These are phyloP conservation scores for Cryptus armator DNA, from an alignment of 2,888 invertebrate species.

Conservation along the genomic window DNA sequence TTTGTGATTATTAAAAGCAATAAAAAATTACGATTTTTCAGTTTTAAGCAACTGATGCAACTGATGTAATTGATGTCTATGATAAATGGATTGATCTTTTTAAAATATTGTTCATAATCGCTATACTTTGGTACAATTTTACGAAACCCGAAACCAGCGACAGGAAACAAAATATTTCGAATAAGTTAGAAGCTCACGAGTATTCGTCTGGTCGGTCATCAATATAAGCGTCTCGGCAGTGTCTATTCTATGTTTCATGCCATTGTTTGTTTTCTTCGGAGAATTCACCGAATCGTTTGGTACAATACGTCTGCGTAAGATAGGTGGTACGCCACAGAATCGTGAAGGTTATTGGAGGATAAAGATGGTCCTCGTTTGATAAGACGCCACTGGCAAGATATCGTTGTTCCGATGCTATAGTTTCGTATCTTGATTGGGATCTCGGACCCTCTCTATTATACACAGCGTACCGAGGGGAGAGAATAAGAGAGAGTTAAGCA, in stretches of 20 bases:
- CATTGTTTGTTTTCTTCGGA: background rate
- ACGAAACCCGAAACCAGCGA: background rate
- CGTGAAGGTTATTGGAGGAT: constrained; percentile 78
- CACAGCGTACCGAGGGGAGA: constrained; percentile 12
- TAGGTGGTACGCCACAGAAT: constrained; percentile 60
- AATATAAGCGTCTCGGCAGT: constrained; percentile 5
- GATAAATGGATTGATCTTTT: too few relatives aligned
- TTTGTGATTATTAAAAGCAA: too few relatives aligned
- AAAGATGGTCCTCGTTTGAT: constrained; percentile 79
- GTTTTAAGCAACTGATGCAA: too few relatives aligned
- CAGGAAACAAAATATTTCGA: background rate
- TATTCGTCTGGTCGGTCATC: background rate
- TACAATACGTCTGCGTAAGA: constrained; percentile 5
- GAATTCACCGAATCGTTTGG: constrained; percentile 31
- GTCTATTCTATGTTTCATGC: constrained; percentile 27
- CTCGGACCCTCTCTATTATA: constrained; percentile 73
- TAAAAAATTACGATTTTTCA: too few relatives aligned
- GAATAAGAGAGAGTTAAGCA: constrained; percentile 21
- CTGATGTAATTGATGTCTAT: too few relatives aligned
- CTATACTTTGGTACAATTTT: background rate
- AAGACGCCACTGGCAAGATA: constrained; percentile 77
- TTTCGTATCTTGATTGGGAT: constrained; percentile 82
- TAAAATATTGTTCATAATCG: background rate
- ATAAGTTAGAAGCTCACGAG: background rate
- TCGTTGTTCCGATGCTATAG: constrained; percentile 73